Evolutionary conservation across 1,140 invertebrate genomes (phyloP), one percentile per base, ranked within the genome.

Genomic region (Drosophila pandora): DNA sequence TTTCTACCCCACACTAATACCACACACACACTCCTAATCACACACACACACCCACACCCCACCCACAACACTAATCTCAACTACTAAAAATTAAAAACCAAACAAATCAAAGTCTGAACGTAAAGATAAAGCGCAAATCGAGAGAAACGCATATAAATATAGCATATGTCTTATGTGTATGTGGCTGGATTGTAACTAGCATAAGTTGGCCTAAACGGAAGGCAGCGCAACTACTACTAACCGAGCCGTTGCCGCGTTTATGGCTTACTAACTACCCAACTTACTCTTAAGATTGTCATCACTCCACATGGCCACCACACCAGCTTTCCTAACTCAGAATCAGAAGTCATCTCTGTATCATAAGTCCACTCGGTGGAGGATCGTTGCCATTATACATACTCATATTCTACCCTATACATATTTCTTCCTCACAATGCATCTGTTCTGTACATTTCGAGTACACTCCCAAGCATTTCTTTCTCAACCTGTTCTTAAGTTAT

Each of bases 111-210:
- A 56, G 69, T 48, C 58, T 63, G 71, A 79, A 43, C 32, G 32
- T 64, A 58, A 55, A 59, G 53, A 61, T 63, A 59, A 68, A 73
- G 67, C 67, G 71, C 57, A 82, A 65, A 65, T 48, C 55, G 37
- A 63, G 39, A 76, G 50, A 71, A 45, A 79, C 65, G 34, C 74
- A 82, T 83, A 75, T 70, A 83, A 78, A 47, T 81, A 85, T 76
- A 78, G 57, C 74, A 67, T 87, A 88, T 85, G 82, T 85, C 78
- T 74, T 75, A 65, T 75, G 69, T 85, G 82, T 87, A 81, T 88
- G 82, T 87, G 82, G 82, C 82, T 87, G 82, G 82, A 87, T 88
- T 87, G 83, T 88, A 87, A 83, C 67, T 85, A 85, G 61, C 70
- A 60, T 85, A 87, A 85, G 73, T 64, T 74, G 70, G 71, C 70